These are phyloP conservation scores for Formicarius rufipectus DNA, from an alignment of 2,113 vertebrate genomes.

Conservation along the genomic window DNA sequence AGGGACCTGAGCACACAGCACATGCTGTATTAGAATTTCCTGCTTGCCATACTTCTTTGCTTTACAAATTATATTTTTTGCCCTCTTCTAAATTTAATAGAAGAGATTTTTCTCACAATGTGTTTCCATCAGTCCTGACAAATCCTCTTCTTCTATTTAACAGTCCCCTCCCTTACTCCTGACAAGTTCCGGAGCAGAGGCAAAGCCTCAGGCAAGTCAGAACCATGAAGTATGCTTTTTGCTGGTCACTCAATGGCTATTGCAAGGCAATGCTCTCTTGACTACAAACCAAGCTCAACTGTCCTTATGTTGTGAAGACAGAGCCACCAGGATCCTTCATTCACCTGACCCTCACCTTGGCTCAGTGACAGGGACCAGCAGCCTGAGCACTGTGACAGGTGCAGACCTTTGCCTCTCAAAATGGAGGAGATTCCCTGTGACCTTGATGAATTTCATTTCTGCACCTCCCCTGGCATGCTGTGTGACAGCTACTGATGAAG, in stretches of 20 bases:
- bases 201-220: background rate
- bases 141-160: background rate
- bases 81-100: too few relatives aligned
- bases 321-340: background rate
- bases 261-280: accelerated
- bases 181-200: background rate
- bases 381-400: background rate
- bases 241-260: background rate
- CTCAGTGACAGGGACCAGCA: background rate
- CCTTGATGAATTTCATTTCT: background rate
- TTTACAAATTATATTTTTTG: too few relatives aligned
- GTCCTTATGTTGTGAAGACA: background rate
- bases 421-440: background rate
- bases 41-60: too few relatives aligned
- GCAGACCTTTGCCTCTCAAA: background rate
- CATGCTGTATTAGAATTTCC: too few relatives aligned
- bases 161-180: background rate
- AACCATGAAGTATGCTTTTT: background rate
- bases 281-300: background rate
- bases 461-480: background rate
- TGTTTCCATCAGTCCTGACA: background rate
- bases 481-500: background rate
- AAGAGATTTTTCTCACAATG: too few relatives aligned
- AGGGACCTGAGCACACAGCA: too few relatives aligned
- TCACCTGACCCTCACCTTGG: background rate